These are phyloP conservation scores for Rynchops niger DNA, from an alignment of 2,113 vertebrate species.

Conservation along the genomic window DNA sequence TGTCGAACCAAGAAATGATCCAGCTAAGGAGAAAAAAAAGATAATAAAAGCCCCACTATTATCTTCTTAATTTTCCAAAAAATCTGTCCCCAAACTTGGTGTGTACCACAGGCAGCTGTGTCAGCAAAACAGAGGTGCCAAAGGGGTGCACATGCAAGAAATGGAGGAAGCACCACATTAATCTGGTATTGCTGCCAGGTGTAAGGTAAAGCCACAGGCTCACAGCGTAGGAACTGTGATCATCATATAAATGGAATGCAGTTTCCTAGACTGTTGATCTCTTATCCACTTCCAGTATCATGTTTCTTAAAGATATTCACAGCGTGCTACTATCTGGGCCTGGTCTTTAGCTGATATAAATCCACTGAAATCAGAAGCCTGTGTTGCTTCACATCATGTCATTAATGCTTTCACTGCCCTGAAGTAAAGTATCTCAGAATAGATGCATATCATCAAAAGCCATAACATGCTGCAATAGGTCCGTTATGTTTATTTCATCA, in stretches of 20 bases:
- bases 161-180: neutral
- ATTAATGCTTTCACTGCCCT: neutral
- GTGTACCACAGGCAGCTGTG: neutral
- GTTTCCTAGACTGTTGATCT: neutral
- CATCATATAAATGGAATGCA: neutral
- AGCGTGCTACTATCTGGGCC: neutral
- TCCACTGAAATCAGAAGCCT: neutral
- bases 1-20: neutral
- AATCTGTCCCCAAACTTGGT: neutral
- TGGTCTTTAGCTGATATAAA: neutral
- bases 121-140: neutral
- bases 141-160: neutral
- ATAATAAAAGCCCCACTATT: accelerated
- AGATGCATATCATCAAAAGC: neutral
- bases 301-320: neutral
- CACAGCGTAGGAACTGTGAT: neutral
- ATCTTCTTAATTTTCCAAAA: neutral
- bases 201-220: neutral
- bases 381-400: neutral
- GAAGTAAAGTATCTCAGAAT: neutral
- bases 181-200: neutral
- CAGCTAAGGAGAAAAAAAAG: neutral
- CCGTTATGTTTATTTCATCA: conserved; percentile 17
- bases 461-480: neutral
- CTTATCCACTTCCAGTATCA: neutral